Evolutionary conservation across 2,797 vertebrate genomes (phyloP).

Genomic region (Sebastes glaucus): DNA sequence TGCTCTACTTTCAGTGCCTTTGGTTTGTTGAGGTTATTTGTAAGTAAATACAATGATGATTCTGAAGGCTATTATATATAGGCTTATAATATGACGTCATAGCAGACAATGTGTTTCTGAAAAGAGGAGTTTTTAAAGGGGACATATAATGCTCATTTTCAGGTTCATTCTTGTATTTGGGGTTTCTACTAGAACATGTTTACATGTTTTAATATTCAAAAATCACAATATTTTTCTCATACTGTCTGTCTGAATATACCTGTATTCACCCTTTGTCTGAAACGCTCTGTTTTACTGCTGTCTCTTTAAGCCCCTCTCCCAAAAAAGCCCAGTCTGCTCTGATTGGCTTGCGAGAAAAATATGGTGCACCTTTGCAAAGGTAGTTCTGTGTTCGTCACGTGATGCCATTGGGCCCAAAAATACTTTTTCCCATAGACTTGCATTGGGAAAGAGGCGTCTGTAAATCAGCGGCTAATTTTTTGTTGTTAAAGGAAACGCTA

Average conservation of each 20-base stretch:
- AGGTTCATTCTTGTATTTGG: background rate
- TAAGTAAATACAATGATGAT: background rate
- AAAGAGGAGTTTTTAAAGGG: background rate
- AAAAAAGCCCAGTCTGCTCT: too few relatives aligned
- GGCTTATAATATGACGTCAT: background rate
- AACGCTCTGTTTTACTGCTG: too few relatives aligned
- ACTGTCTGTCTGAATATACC: background rate
- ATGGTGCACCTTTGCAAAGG: too few relatives aligned
- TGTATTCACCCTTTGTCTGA: background rate
- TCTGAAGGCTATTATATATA: background rate
- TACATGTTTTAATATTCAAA: background rate
- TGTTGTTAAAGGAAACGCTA: too few relatives aligned
- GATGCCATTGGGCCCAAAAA: too few relatives aligned
- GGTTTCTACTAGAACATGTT: background rate
- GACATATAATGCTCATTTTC: background rate
- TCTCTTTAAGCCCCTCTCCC: too few relatives aligned
- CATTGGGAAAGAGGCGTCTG: too few relatives aligned
- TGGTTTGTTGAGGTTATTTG: constrained; percentile 31
- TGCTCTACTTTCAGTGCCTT: constrained; percentile 24
- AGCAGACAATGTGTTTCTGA: constrained; percentile 17
- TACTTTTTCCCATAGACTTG: too few relatives aligned
- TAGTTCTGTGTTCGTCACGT: too few relatives aligned
- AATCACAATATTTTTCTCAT: background rate
- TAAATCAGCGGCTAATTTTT: too few relatives aligned
- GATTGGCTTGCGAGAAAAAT: too few relatives aligned